These are phyloP conservation scores for Sinocyclocheilus anophthalmus DNA, from an alignment of 2,113 vertebrate genomes.

Conservation along the genomic window DNA sequence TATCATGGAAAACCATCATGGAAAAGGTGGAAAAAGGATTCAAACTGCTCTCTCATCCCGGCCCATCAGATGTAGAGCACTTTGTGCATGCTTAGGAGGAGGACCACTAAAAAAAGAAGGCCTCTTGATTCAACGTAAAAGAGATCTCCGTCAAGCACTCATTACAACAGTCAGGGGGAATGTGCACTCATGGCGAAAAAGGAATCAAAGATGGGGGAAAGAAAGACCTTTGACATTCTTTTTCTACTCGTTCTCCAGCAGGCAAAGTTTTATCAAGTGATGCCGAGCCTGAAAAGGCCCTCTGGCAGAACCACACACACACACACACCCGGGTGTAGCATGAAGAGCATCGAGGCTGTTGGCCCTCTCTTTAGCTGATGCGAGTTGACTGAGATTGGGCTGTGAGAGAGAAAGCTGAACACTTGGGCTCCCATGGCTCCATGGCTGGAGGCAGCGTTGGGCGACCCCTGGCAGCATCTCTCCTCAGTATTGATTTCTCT, in stretches of 20 bases:
- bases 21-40: slow-evolving; percentile 58
- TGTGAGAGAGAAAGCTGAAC: slow-evolving; percentile 54
- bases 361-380: slow-evolving; percentile 68
- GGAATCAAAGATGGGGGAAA: slow-evolving; percentile 48
- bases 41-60: slow-evolving; percentile 73
- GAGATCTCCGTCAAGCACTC: slow-evolving; percentile 63
- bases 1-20: background rate
- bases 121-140: slow-evolving; percentile 46
- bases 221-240: slow-evolving; percentile 68
- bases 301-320: slow-evolving; percentile 76
- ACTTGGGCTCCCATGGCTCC: slow-evolving; percentile 72
- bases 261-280: slow-evolving; percentile 78
- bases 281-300: slow-evolving; percentile 68
- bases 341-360: slow-evolving; percentile 46
- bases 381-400: slow-evolving; percentile 64
- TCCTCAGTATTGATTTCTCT: slow-evolving; percentile 80
- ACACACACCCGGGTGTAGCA: slow-evolving; percentile 37
- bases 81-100: slow-evolving; percentile 60
- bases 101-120: slow-evolving; percentile 54
- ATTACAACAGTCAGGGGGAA: slow-evolving; percentile 68
- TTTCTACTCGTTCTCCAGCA: slow-evolving; percentile 65
- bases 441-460: slow-evolving; percentile 74
- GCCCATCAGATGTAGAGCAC: slow-evolving; percentile 66
- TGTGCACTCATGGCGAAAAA: slow-evolving; percentile 64
- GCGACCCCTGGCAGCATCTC: slow-evolving; percentile 79